phyloP scores from a whole-genome alignment of 2,797 vertebrate genomes.

The Anomalospiza imberbis region DNA sequence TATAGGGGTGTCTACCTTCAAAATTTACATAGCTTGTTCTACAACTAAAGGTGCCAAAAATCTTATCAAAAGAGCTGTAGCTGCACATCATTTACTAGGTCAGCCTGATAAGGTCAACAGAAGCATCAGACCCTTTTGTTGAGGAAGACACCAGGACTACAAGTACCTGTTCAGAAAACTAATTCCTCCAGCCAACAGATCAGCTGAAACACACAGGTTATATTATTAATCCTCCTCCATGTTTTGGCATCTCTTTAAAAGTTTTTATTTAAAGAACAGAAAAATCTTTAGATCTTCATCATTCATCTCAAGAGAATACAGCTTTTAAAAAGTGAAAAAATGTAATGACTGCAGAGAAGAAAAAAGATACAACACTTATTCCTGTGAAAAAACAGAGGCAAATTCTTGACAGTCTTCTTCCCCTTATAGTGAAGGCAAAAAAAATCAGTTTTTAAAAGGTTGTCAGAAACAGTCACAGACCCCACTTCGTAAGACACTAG shows the following conservation, averaged over 20 bases:
- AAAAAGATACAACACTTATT: background rate
- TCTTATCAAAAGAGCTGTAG: background rate
- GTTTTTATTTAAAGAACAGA: background rate
- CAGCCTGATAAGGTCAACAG: background rate
- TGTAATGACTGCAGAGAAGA: background rate
- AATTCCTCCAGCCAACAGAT: background rate
- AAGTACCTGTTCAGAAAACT: background rate
- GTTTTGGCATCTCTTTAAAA: background rate
- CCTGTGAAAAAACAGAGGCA: background rate
- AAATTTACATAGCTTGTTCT: slow-evolving; percentile 1
- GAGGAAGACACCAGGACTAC: background rate
- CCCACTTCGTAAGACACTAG: background rate
- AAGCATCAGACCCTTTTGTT: background rate
- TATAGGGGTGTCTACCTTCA: background rate
- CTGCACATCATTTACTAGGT: background rate
- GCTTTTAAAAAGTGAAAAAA: background rate
- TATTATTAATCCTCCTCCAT: background rate
- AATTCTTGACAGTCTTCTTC: background rate
- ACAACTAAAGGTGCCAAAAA: background rate
- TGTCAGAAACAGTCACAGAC: background rate
- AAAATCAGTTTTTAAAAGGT: background rate
- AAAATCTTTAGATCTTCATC: background rate
- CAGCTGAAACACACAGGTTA: background rate
- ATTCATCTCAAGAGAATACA: background rate
- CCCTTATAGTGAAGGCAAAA: background rate